Base-by-base conservation (phyloP, 2,113 vertebrate genomes). In the Oryzias celebensis region DNA sequence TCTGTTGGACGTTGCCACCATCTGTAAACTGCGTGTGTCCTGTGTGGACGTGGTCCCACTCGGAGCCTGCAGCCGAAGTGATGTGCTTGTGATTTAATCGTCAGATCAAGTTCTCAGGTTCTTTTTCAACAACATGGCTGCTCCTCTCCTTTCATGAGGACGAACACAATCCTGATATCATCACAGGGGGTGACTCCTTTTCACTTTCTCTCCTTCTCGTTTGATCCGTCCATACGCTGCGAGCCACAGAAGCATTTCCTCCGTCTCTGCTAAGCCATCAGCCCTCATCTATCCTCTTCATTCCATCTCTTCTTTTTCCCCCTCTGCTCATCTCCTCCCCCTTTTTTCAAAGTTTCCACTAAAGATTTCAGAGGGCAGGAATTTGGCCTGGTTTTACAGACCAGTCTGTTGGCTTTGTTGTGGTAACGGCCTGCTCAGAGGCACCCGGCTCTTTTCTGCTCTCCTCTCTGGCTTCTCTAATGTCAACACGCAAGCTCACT, bases 51-150 rank as follows among this genome's bases (percentile, higher is more conserved):
- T 58, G 62, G 71, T 76, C 82, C 75, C 50, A n/a, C 75, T 83
- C 71, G 79, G 84, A 81, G 85, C 87, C 88, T 42, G 70, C 80
- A 87, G 89, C 86, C 78, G 77, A 69, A 91, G 80, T 84, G 88
- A 90, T 90, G 88, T 64, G 84, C 75, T 84, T 83, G 36, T 36
- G 36, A 79, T 90, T 89, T 88, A 90, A 90, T 91, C 81, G 82
- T 89, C 85, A 87, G 87, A 90, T 91, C 84, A 55, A 85, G 87
- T 88, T 91, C 87, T 86, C 82, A 77, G 76, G 85, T 87, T 84
- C 74, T 83, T 77, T 87, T 90, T 88, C 82, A 78, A 83, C 73
- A 73, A 65, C 68, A 69, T 58, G 53, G 80, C 78, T 67, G 42
- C 75, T 80, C 77, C 69, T 68, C 70, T 36, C 58, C 87, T 85